Conservation (phyloP, 2,797 vertebrate species). For the Pseudopleuronectes americanus region DNA sequence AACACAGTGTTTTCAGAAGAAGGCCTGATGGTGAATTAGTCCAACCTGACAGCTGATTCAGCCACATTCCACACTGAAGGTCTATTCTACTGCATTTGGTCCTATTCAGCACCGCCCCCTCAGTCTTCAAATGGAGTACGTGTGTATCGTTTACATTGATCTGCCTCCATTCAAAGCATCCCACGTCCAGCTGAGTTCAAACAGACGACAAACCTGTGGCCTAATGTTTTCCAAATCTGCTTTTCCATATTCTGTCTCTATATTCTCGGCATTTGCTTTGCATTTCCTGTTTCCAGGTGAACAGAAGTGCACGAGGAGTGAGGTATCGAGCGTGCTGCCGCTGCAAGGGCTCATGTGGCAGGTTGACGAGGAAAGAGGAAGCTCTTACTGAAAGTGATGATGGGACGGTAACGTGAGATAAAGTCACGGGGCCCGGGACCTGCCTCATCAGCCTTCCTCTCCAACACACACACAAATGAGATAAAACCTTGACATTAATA, state of each 20-base stretch:
- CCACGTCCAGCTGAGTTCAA: slow-evolving; percentile 45
- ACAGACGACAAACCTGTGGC: slow-evolving; percentile 18
- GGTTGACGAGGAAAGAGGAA: slow-evolving; percentile 62
- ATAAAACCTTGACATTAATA: slow-evolving; percentile 41
- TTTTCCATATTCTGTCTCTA: background rate
- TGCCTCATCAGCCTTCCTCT: slow-evolving; percentile 61
- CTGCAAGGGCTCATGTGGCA: slow-evolving; percentile 57
- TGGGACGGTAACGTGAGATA: slow-evolving; percentile 74
- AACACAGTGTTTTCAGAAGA: background rate
- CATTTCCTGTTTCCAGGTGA: slow-evolving; percentile 35
- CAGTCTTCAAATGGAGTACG: slow-evolving; percentile 54
- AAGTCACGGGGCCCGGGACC: slow-evolving; percentile 67
- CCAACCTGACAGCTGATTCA: slow-evolving; percentile 43
- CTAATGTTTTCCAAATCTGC: background rate
- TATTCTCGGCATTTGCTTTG: background rate
- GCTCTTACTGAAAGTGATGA: slow-evolving; percentile 76
- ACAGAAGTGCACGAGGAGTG: slow-evolving; percentile 19
- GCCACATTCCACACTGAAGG: slow-evolving; percentile 36
- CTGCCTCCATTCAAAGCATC: slow-evolving; percentile 52
- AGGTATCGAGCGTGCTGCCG: slow-evolving; percentile 28
- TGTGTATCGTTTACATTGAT: slow-evolving; percentile 59
- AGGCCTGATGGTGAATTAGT: slow-evolving; percentile 16
- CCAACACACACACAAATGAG: slow-evolving; percentile 14
- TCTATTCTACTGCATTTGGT: slow-evolving; percentile 50
- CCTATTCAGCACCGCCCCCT: slow-evolving; percentile 56